Evolutionary conservation across 2,797 vertebrate species (phyloP).

Genomic region (Sebastes umbrosus): DNA sequence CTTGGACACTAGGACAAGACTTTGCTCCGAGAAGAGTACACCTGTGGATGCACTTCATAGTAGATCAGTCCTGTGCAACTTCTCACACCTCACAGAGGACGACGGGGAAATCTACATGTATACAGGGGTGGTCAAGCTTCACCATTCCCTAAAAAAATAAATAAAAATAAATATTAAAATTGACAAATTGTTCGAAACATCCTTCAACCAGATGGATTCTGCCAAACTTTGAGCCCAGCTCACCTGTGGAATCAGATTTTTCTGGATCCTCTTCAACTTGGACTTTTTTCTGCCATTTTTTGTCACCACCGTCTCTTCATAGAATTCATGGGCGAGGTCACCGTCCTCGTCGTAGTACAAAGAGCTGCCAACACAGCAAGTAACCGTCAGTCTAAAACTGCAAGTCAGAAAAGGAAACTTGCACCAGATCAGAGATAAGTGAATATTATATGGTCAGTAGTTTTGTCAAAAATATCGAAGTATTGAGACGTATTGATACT

Average conservation of each 20-base stretch:
- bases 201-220: background rate
- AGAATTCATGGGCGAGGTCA: slow-evolving; percentile 98
- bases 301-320: slow-evolving; percentile 95
- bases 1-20: slow-evolving; percentile 20
- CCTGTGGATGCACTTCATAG: slow-evolving; percentile 17
- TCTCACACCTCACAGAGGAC: slow-evolving; percentile 95
- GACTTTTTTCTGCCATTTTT: slow-evolving; percentile 96
- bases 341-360: slow-evolving; percentile 98
- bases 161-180: background rate
- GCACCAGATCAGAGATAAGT: background rate
- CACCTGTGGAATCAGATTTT: slow-evolving; percentile 98
- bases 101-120: slow-evolving; percentile 97
- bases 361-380: slow-evolving; percentile 83
- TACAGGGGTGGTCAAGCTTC: slow-evolving; percentile 93
- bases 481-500: too few relatives aligned
- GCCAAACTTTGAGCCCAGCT: background rate
- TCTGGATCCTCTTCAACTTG: slow-evolving; percentile 96
- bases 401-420: background rate
- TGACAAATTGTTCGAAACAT: background rate
- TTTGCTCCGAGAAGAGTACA: slow-evolving; percentile 15
- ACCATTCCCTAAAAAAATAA: slow-evolving; percentile 87
- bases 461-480: too few relatives aligned
- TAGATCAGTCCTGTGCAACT: slow-evolving; percentile 20
- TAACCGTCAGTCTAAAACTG: background rate
- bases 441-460: too few relatives aligned